These are phyloP conservation scores for Numenius arquata DNA, from an alignment of 2,113 vertebrate genomes.

Conservation along the genomic window DNA sequence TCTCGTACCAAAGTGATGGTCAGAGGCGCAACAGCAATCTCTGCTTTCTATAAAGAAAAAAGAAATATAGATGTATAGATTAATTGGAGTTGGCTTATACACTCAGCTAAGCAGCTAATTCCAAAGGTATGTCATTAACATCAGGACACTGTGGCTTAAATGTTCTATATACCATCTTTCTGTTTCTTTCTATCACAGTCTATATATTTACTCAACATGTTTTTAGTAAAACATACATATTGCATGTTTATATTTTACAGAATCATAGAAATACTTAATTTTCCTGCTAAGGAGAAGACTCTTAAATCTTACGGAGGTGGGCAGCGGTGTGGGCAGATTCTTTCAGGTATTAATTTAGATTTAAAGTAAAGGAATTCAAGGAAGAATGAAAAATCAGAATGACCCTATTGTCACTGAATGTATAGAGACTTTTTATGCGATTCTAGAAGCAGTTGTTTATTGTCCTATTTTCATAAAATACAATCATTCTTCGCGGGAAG, in stretches of 20 bases:
- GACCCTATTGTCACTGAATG: background rate
- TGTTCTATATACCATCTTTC: background rate
- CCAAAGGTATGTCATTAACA: constrained; percentile 9
- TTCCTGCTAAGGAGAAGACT: background rate
- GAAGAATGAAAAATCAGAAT: background rate
- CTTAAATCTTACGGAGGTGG: background rate
- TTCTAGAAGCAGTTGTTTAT: background rate
- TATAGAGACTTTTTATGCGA: background rate
- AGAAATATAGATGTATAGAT: constrained; percentile 64
- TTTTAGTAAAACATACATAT: background rate
- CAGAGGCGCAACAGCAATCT: constrained; percentile 97
- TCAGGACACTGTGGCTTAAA: background rate
- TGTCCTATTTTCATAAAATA: background rate
- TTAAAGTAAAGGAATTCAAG: background rate
- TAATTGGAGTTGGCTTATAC: constrained; percentile 38
- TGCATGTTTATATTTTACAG: background rate
- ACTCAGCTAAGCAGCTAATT: constrained; percentile 1
- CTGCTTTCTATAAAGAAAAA: constrained; percentile 91
- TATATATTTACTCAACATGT: background rate
- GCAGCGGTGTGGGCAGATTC: background rate
- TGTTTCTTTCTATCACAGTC: background rate
- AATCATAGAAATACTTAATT: background rate
- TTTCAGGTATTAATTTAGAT: background rate
- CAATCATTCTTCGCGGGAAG: background rate
- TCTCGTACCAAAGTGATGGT: constrained; percentile 98